Conservation (phyloP, 2,888 invertebrate genomes). For the Sycophila texana region DNA sequence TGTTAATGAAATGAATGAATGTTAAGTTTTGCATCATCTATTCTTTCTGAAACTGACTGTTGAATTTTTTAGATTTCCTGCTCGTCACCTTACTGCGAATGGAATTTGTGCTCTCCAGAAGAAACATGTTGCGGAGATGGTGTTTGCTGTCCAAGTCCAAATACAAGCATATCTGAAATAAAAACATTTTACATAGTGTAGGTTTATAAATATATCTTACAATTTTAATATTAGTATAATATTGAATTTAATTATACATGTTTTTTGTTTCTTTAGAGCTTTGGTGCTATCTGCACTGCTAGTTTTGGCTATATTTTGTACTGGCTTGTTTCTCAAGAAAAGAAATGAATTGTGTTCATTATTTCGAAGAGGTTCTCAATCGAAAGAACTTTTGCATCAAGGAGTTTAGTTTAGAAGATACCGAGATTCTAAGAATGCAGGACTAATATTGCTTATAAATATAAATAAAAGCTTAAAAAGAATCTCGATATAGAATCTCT, state of each 20-base stretch:
- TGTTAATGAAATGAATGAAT: no score
- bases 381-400: constrained; percentile 16
- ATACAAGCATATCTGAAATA: constrained; percentile 17
- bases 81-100: constrained; percentile 60
- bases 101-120: constrained; percentile 58
- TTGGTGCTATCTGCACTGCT: constrained; percentile 32
- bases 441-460: constrained; percentile 1
- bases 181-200: constrained; percentile 33
- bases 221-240: neutral
- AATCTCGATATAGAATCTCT: neutral
- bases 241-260: constrained; percentile 3
- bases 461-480: neutral
- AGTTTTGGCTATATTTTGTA: constrained; percentile 5
- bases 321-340: constrained; percentile 21
- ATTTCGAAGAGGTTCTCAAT: neutral
- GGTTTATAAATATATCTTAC: constrained; percentile 9
- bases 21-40: no score
- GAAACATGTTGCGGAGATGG: constrained; percentile 65
- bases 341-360: neutral
- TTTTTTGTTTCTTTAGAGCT: constrained; percentile 17
- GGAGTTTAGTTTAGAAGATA: neutral
- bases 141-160: constrained; percentile 62
- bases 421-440: constrained; percentile 9
- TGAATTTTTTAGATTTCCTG: constrained; percentile 37
- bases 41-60: no score